phyloP scores from a whole-genome alignment of 2,888 invertebrate genomes.

The Drosophila histrio region DNA sequence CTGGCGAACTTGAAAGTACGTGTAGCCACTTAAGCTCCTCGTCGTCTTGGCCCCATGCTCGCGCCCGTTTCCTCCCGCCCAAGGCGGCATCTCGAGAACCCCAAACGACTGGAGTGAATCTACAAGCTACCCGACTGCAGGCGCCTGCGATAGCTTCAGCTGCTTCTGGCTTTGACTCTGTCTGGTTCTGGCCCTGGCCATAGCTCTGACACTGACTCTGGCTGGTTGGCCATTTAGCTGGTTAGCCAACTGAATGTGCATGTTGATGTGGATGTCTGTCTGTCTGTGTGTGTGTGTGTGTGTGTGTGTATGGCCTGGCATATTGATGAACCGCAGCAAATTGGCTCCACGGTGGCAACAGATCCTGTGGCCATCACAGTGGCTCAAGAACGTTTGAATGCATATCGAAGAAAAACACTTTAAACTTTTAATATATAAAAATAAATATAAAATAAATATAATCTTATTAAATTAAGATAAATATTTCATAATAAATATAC shows the following conservation, averaged over 20 bases:
- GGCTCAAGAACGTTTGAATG: slow-evolving; percentile 16
- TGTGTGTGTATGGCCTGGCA: slow-evolving; percentile 64
- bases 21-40: slow-evolving; percentile 74
- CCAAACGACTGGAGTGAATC: slow-evolving; percentile 34
- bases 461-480: no score
- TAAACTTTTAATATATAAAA: neutral
- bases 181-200: slow-evolving; percentile 10
- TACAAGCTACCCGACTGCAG: slow-evolving; percentile 31
- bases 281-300: neutral
- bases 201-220: slow-evolving; percentile 10
- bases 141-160: slow-evolving; percentile 28
- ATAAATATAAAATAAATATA: neutral
- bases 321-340: slow-evolving; percentile 81
- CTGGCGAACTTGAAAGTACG: slow-evolving; percentile 46
- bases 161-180: slow-evolving; percentile 20
- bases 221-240: slow-evolving; percentile 48
- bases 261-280: slow-evolving; percentile 12
- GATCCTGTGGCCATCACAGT: slow-evolving; percentile 47
- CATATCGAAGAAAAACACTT: neutral
- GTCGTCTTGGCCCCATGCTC: slow-evolving; percentile 22
- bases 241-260: slow-evolving; percentile 38
- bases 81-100: slow-evolving; percentile 6
- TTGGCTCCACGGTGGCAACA: slow-evolving; percentile 67
- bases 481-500: no score
- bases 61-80: neutral